Evolutionary conservation across 1,140 invertebrate genomes (phyloP).

Genomic region (Ceratoteleas bidentatus): DNA sequence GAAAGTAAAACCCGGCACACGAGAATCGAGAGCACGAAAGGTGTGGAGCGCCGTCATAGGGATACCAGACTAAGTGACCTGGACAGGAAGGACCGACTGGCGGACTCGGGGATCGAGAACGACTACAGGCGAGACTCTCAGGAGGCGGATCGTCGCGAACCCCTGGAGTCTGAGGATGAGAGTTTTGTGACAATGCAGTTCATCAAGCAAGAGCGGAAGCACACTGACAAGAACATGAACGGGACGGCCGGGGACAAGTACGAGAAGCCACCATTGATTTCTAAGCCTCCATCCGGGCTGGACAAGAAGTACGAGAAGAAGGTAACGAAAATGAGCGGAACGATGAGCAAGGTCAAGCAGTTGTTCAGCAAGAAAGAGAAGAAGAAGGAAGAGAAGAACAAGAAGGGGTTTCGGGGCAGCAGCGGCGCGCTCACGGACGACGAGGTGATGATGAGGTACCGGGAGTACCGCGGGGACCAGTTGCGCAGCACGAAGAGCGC

Average conservation of each 20-base stretch:
- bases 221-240: slow-evolving; percentile 82
- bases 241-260: slow-evolving; percentile 34
- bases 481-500: slow-evolving; percentile 74
- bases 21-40: slow-evolving; percentile 70
- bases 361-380: slow-evolving; percentile 79
- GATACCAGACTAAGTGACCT: slow-evolving; percentile 75
- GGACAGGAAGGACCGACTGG: slow-evolving; percentile 83
- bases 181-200: slow-evolving; percentile 84
- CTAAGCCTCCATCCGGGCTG: slow-evolving; percentile 75
- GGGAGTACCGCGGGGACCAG: slow-evolving; percentile 78
- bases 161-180: slow-evolving; percentile 84
- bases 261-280: slow-evolving; percentile 65
- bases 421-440: slow-evolving; percentile 76
- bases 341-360: slow-evolving; percentile 79
- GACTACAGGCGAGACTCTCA: slow-evolving; percentile 88
- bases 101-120: slow-evolving; percentile 90
- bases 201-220: slow-evolving; percentile 85
- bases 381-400: slow-evolving; percentile 77
- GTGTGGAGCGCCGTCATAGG: slow-evolving; percentile 69
- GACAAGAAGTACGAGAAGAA: slow-evolving; percentile 79
- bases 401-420: slow-evolving; percentile 70
- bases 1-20: slow-evolving; percentile 74
- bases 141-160: slow-evolving; percentile 80
- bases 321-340: slow-evolving; percentile 75
- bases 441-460: slow-evolving; percentile 77